Percentiles rank a stretch among this genome's conserved stretches.
Conservation (phyloP, 2,797 vertebrate species). For the Coregonus suidteri region DNA sequence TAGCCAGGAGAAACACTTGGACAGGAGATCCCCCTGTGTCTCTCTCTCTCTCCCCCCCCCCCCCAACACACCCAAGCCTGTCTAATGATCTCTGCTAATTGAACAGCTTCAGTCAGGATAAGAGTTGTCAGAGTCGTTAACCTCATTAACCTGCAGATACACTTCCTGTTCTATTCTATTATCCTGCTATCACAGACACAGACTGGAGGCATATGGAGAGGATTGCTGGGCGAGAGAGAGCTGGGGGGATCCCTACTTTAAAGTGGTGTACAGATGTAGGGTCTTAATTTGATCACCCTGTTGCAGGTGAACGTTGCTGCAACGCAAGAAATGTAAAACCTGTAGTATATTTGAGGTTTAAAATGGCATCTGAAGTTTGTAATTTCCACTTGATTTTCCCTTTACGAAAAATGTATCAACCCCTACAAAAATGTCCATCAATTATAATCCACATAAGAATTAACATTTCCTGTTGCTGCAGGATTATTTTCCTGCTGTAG, state of each 20-base stretch:
- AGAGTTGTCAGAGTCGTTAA: slow-evolving; percentile 2
- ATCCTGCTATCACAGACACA: background rate
- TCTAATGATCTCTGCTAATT: slow-evolving; percentile 6
- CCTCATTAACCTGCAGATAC: slow-evolving; percentile 1
- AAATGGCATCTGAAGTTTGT: too few species aligned
- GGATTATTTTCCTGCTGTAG: background rate
- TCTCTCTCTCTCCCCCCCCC: background rate
- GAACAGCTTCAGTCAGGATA: background rate
- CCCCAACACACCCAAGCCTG: background rate
- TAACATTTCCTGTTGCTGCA: slow-evolving; percentile 7
- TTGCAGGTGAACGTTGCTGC: too few species aligned
- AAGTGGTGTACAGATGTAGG: too few species aligned
- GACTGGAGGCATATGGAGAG: background rate
- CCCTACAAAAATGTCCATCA: too few species aligned
- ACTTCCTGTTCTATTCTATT: background rate
- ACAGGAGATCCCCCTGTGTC: background rate
- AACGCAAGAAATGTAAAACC: too few species aligned
- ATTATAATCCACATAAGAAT: too few species aligned
- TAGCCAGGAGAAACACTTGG: slow-evolving; percentile 26
- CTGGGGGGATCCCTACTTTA: background rate
- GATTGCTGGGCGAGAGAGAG: slow-evolving; percentile 3
- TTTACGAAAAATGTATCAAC: too few species aligned
- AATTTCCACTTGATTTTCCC: too few species aligned
- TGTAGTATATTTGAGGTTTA: too few species aligned
- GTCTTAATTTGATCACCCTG: background rate